Base-by-base conservation (phyloP, 2,113 vertebrate species). In the Beaufortia kweichowensis region DNA sequence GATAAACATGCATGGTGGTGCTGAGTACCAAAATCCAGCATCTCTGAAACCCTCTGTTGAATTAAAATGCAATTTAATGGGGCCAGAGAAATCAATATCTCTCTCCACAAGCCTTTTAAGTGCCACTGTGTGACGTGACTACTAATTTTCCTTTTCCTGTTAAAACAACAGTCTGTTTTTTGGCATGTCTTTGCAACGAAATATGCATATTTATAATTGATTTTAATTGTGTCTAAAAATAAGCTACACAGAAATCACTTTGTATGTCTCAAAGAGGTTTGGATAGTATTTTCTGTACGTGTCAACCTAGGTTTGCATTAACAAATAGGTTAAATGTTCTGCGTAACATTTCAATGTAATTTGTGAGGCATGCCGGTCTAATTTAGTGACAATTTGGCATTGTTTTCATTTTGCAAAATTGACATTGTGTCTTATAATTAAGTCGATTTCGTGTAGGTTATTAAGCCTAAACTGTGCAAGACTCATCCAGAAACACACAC, bases 71-170 rank as follows among this genome's bases (percentile, higher is more conserved):
- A 85, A 88, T 84, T 85, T 77, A 79, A 75, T 80, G 50, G 79
- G 76, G 67, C 73, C 17, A 80, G 76, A 81, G 82, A 60, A 87
- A 90, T 91, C 89, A 48, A 84, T 87, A 85, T 79, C 82, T 82
- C 81, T 79, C 75, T 81, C 76, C 74, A 77, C 63, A 78, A 67
- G 79, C 78, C 86, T 84, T 88, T 84, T 81, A 87, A 89, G 84
- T 81, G 46, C 82, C 56, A n/a, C 60, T 59, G 71, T 89, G 90
- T 90, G 90, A 90, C 84, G 79, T 82, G 90, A 90, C 89, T 89
- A 82, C 84, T 87, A 90, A 91, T 88, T 78, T 59, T n/a, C 59
- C 66, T 75, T 76, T 66, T 24, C 41, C 67, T 35, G 35, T 72
- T 29, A 71, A 43, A 59, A 10, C 71, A 46, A 33, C 17, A 21